Evolutionary conservation across 2,797 vertebrate species (phyloP).

Genomic region (Premnoplex brunnescens): DNA sequence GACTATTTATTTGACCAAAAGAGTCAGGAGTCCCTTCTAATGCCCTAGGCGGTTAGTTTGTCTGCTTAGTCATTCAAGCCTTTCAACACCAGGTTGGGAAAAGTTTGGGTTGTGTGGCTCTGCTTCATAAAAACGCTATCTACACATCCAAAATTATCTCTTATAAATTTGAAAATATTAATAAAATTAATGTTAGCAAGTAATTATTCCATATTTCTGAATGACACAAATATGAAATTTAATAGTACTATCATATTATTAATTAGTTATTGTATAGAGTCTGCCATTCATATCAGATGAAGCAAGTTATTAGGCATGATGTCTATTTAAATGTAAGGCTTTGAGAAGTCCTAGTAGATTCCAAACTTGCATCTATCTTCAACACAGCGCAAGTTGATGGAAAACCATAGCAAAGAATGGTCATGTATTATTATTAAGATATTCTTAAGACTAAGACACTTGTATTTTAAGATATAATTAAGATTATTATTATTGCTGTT

Average conservation of each 20-base stretch:
- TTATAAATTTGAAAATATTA: neutral
- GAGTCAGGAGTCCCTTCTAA: neutral
- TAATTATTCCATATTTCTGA: neutral
- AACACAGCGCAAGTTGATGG: neutral
- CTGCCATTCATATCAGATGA: neutral
- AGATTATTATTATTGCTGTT: neutral
- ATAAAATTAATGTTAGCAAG: neutral
- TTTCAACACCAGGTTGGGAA: neutral
- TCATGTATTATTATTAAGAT: neutral
- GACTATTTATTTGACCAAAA: neutral
- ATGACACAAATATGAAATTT: neutral
- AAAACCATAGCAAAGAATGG: neutral
- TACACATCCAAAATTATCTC: accelerated
- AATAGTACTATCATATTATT: neutral
- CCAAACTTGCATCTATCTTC: neutral
- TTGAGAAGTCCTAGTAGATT: neutral
- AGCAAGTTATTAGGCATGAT: neutral
- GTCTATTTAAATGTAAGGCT: neutral
- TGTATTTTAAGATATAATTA: neutral
- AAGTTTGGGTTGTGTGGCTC: neutral
- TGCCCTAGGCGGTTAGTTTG: neutral
- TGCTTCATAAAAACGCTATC: neutral
- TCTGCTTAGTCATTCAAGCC: neutral
- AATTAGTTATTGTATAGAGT: neutral
- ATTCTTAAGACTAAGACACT: neutral